A percentile compares a stretch with the other conserved stretches of the same genome.
Conservation (phyloP, 2,888 invertebrate genomes). For the Drosophila macrothrix region DNA sequence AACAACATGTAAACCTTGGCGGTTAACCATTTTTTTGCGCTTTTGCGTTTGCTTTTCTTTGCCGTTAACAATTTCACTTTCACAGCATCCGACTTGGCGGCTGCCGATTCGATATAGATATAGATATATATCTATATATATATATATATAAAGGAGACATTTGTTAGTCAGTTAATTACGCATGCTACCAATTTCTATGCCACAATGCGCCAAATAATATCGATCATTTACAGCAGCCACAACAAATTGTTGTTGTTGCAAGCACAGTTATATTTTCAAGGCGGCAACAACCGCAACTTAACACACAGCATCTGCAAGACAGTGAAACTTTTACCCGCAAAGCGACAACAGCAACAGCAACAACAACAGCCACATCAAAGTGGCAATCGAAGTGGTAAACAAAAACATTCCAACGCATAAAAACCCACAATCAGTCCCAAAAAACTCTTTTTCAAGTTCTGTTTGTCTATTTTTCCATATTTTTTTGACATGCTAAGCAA, state of each 20-base stretch:
- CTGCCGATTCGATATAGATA: constrained; percentile 28
- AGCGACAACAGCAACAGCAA: constrained; percentile 37
- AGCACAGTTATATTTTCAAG: constrained; percentile 73
- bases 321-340: constrained; percentile 75
- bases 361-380: constrained; percentile 22
- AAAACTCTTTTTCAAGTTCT: constrained; percentile 43
- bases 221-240: constrained; percentile 67
- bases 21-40: constrained; percentile 56
- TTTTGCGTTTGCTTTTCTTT: constrained; percentile 66
- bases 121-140: constrained; percentile 8
- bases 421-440: constrained; percentile 32
- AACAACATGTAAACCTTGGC: constrained; percentile 58
- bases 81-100: constrained; percentile 68
- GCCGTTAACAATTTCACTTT: constrained; percentile 81
- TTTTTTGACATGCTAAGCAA: constrained; percentile 39
- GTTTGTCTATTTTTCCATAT: constrained; percentile 30
- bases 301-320: constrained; percentile 61
- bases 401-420: constrained; percentile 71
- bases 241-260: constrained; percentile 27
- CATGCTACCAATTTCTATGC: constrained; percentile 74
- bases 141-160: constrained; percentile 53
- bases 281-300: constrained; percentile 37
- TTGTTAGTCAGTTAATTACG: constrained; percentile 74
- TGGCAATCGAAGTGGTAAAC: constrained; percentile 58
- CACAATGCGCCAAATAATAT: constrained; percentile 77